Percentiles rank a stretch among this genome's conserved stretches.
phyloP scores from a whole-genome alignment of 2,113 vertebrate genomes.

The Bucco capensis region DNA sequence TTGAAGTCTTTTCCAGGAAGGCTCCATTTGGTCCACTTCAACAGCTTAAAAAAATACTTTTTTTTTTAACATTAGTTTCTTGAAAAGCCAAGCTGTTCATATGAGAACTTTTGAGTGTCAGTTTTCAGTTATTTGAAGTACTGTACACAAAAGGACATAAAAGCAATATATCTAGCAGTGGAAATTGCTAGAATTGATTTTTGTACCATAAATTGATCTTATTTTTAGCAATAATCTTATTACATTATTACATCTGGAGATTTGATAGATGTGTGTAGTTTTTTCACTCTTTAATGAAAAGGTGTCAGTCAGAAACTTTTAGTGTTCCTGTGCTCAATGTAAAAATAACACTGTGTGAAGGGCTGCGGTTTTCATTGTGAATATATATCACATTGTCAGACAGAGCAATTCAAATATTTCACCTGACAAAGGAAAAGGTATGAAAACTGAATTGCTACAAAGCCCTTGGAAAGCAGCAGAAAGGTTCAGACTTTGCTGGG shows the following conservation, averaged over 20 bases:
- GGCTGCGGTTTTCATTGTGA: background rate
- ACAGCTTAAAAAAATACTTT: background rate
- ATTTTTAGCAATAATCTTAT: slow-evolving; percentile 45
- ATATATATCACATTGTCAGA: background rate
- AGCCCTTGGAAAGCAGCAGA: background rate
- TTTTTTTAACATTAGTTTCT: background rate
- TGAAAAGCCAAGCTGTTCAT: background rate
- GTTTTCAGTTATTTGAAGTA: slow-evolving; percentile 23
- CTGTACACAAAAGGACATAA: background rate
- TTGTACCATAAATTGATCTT: slow-evolving; percentile 33
- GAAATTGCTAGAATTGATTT: slow-evolving; percentile 42
- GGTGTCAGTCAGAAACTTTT: background rate
- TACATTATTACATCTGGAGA: slow-evolving; percentile 9
- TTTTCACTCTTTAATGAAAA: slow-evolving; percentile 16
- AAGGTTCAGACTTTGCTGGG: background rate
- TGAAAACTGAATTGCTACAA: background rate
- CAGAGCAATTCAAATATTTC: background rate
- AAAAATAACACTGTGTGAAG: slow-evolving; percentile 1
- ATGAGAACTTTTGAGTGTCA: slow-evolving; percentile 1
- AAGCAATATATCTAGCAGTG: slow-evolving; percentile 24
- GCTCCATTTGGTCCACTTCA: background rate
- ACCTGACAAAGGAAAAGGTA: background rate
- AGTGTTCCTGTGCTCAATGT: background rate
- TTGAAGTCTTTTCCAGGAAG: background rate
- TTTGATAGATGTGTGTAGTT: background rate